These are phyloP conservation scores for Mus caroli DNA, from an alignment of 2,797 vertebrate species.

Conservation along the genomic window DNA sequence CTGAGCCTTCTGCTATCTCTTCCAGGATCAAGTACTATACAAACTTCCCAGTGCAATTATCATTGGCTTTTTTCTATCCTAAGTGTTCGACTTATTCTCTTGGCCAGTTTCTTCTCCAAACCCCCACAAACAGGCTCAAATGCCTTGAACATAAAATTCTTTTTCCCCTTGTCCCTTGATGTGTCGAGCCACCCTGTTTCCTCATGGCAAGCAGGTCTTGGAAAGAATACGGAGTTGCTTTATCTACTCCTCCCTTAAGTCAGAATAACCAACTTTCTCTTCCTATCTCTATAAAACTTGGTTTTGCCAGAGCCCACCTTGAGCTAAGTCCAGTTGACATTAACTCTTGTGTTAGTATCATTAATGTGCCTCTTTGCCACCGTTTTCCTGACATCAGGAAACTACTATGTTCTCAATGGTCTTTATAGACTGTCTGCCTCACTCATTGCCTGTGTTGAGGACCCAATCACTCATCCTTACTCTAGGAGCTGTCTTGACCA, in stretches of 20 bases:
- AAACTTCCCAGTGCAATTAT: background rate
- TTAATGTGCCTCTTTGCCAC: conserved; percentile 2
- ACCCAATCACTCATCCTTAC: background rate
- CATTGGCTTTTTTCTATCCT: background rate
- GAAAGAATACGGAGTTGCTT: conserved; percentile 45
- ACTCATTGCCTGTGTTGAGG: background rate
- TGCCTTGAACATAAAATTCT: background rate
- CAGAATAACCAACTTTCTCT: background rate
- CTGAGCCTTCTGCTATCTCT: background rate
- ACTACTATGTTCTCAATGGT: background rate
- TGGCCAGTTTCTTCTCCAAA: conserved; percentile 47
- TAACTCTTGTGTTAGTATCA: background rate
- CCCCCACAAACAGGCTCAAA: background rate
- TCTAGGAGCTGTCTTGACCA: background rate
- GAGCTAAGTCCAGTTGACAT: background rate
- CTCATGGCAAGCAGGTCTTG: background rate
- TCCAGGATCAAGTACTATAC: background rate
- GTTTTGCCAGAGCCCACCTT: conserved; percentile 34
- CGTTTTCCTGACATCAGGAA: background rate
- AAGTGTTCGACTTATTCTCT: background rate
- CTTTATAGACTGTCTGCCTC: background rate
- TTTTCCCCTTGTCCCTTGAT: background rate
- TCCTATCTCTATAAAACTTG: background rate
- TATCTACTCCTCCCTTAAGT: background rate
- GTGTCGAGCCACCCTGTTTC: background rate